phyloP scores from a whole-genome alignment of 2,888 invertebrate species.

The Acronicta leporina region DNA sequence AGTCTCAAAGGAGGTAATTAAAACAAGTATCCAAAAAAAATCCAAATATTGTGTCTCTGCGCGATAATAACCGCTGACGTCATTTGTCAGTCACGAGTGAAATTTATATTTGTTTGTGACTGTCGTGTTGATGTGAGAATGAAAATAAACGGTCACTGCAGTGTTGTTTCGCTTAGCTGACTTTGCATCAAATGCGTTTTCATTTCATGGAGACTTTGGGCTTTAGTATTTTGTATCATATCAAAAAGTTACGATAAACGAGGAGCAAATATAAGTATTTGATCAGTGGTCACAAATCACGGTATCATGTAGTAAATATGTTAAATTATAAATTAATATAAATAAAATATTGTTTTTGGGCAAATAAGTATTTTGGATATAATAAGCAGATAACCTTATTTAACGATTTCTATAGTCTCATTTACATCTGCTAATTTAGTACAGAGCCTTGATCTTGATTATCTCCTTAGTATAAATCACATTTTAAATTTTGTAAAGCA shows the following conservation, averaged over 20 bases:
- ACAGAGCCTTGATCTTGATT: too few species aligned
- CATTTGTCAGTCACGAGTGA: conserved; percentile 29
- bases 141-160: conserved; percentile 26
- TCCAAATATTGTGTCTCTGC: conserved; percentile 14
- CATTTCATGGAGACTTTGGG: not conserved
- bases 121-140: conserved; percentile 29
- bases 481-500: too few species aligned
- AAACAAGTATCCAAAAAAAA: conserved; percentile 15
- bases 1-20: not conserved
- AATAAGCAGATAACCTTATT: too few species aligned
- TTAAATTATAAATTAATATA: too few species aligned
- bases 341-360: too few species aligned
- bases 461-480: too few species aligned
- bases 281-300: too few species aligned
- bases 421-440: too few species aligned
- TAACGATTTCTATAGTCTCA: too few species aligned
- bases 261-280: too few species aligned
- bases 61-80: conserved; percentile 23
- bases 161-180: conserved; percentile 4
- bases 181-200: not conserved
- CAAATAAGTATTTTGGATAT: too few species aligned
- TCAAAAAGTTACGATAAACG: not conserved
- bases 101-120: conserved; percentile 36
- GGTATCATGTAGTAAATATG: too few species aligned
- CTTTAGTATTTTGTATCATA: not conserved